phyloP scores from a whole-genome alignment of 2,113 vertebrate species.

The Salvator merianae region DNA sequence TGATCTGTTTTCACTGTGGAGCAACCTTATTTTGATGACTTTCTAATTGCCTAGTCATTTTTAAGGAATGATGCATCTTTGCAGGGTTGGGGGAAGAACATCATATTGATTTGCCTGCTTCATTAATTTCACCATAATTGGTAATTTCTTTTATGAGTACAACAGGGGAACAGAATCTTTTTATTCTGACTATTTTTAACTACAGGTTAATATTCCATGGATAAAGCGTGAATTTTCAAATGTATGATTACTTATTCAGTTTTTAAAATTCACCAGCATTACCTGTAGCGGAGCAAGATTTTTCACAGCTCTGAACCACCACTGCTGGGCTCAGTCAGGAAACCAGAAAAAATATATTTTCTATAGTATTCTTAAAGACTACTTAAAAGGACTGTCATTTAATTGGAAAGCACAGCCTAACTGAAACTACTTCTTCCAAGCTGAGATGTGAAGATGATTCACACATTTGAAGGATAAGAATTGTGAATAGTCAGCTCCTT shows the following conservation, averaged over 20 bases:
- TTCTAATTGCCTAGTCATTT: too few relatives aligned
- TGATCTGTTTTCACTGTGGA: too few relatives aligned
- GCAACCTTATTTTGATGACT: too few relatives aligned
- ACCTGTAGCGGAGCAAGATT: background rate
- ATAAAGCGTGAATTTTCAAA: background rate
- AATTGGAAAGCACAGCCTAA: background rate
- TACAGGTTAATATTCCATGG: background rate
- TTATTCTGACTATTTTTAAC: background rate
- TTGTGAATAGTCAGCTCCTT: background rate
- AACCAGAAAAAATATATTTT: background rate
- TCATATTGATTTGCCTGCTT: too few relatives aligned
- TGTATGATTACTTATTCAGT: background rate
- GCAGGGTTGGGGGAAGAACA: too few relatives aligned
- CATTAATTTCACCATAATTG: background rate
- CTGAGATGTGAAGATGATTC: background rate
- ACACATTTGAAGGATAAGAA: background rate
- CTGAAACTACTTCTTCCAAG: background rate
- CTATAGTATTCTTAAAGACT: background rate
- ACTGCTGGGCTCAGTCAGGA: background rate
- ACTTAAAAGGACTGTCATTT: background rate
- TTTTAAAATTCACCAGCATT: background rate
- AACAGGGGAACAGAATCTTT: background rate
- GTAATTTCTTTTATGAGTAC: background rate
- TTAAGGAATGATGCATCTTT: too few relatives aligned
- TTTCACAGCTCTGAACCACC: background rate